Conservation (phyloP, 2,888 invertebrate genomes). For the Aethes cnicana region DNA sequence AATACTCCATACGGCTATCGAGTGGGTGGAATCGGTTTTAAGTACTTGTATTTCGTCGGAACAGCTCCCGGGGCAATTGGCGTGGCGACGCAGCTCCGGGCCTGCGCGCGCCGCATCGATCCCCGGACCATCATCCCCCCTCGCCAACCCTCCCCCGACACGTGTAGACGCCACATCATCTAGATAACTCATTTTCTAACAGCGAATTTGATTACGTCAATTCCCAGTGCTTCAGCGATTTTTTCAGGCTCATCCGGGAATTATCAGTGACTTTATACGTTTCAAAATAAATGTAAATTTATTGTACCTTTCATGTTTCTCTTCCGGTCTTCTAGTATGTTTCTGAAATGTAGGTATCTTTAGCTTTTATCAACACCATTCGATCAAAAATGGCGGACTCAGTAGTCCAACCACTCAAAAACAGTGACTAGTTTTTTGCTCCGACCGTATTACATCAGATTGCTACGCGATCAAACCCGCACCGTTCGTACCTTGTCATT, state of each 20-base stretch:
- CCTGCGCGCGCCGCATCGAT: constrained; percentile 73
- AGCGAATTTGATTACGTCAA: constrained; percentile 36
- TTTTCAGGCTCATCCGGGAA: not conserved
- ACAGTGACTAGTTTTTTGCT: constrained; percentile 66
- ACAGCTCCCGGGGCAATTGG: constrained; percentile 49
- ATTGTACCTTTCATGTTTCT: no score
- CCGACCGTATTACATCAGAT: constrained; percentile 56
- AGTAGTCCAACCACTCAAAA: constrained; percentile 51
- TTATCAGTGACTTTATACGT: constrained; percentile 1
- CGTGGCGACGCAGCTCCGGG: constrained; percentile 38
- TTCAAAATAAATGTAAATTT: no score
- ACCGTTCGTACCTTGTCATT: constrained; percentile 17
- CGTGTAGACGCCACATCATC: constrained; percentile 56
- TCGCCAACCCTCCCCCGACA: constrained; percentile 41
- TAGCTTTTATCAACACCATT: no score
- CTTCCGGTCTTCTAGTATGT: no score
- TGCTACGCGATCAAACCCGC: constrained; percentile 36
- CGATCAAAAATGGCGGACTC: constrained; percentile 38
- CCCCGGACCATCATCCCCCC: constrained; percentile 45
- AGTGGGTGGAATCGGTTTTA: constrained; percentile 9
- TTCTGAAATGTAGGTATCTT: no score
- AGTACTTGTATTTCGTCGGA: constrained; percentile 28
- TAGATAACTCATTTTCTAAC: constrained; percentile 52
- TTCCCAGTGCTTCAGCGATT: not conserved
- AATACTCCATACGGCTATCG: constrained; percentile 12